These are phyloP conservation scores for Conus canariensis DNA, from an alignment of 2,888 invertebrate genomes.

Conservation along the genomic window DNA sequence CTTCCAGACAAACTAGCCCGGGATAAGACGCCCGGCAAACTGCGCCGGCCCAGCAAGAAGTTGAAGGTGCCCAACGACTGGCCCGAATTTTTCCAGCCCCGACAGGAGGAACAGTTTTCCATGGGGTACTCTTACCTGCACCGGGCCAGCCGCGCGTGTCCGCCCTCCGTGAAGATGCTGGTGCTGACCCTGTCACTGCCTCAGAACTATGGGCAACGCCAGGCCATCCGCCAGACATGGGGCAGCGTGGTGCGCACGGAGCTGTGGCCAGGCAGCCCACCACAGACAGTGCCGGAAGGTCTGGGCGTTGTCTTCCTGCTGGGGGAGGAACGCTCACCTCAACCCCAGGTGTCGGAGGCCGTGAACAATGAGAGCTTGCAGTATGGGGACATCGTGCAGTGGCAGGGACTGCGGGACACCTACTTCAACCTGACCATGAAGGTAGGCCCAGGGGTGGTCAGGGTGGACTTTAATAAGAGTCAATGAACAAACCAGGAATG, in stretches of 20 bases:
- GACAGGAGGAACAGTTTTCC: background rate
- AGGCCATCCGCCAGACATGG: constrained; percentile 54
- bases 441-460: background rate
- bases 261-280: constrained; percentile 38
- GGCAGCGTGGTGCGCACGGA: constrained; percentile 33
- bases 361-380: background rate
- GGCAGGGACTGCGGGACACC: constrained; percentile 60
- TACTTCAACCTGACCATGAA: constrained; percentile 74
- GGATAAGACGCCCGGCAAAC: too few relatives aligned
- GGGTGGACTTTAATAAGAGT: background rate
- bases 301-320: background rate
- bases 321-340: constrained; percentile 47
- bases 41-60: too few relatives aligned
- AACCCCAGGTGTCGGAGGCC: background rate
- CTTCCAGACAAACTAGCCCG: background rate
- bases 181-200: constrained; percentile 51
- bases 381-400: constrained; percentile 28
- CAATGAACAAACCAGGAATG: background rate
- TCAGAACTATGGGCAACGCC: constrained; percentile 40
- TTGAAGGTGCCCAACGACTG: background rate
- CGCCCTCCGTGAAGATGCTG: constrained; percentile 35
- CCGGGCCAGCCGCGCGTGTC: background rate
- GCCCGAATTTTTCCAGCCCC: constrained; percentile 30
- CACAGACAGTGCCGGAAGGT: background rate
- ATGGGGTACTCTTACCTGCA: background rate